Base-by-base conservation (phyloP, 2,888 invertebrate species). In the Zaprionus obscuricornis region DNA sequence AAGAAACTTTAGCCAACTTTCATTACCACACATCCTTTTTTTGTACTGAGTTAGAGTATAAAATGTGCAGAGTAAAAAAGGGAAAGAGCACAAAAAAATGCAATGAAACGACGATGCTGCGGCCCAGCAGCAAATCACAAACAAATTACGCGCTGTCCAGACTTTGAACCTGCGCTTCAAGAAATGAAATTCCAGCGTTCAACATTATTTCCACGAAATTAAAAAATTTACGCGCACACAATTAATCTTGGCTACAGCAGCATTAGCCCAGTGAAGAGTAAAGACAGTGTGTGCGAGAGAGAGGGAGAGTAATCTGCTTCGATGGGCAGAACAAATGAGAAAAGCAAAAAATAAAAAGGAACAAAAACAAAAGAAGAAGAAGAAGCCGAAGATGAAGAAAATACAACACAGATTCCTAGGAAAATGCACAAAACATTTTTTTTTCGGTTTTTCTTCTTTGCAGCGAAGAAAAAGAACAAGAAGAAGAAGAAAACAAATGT, bases 221-320 rank as follows among this genome's bases (percentile, higher is more conserved):
- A 86, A 85, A 85, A 86, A 86, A 79, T 79, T 77, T 85, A 79
- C 86, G 85, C 85, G 78, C 77, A 77, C 56, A 77, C 78, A 85
- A 79, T 79, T 79, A 79, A 86, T 79, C 86, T 86, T 82, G 34
- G 49, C 13, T 29, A 31, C 13, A 39, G 13, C 6, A 16, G 39
- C 37, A 51, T 8, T 7, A 34, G 74, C 54, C 31, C 45, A 57
- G 46, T 18, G 40, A 42, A 36, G 59, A 43, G 65, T 42, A 66
- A 65, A 54, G 33, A 58, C 56, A 31, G n/a, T n/a, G n/a, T n/a
- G n/a, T n/a, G n/a, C n/a, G n/a, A n/a, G n/a, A n/a, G n/a, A n/a
- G n/a, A n/a, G n/a, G n/a, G n/a, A n/a, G n/a, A n/a, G n/a, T n/a
- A n/a, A n/a, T 58, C 75, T 68, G 26, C 37, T 33, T 4, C 27